A percentile compares a stretch with the other conserved stretches of the same genome.
Conservation (phyloP, 2,888 invertebrate species). For the Tortrix viridana region DNA sequence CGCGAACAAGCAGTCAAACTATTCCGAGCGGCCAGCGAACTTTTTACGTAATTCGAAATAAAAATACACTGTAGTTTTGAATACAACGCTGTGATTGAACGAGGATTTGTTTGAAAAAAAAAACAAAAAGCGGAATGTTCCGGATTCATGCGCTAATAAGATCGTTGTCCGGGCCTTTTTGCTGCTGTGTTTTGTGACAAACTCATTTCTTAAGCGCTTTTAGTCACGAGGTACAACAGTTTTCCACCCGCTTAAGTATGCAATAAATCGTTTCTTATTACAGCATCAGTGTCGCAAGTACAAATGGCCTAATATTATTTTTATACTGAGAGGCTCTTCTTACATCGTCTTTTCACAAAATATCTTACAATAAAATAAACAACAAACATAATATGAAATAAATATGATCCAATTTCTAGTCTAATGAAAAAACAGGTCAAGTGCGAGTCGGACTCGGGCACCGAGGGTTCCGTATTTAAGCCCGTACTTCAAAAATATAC, state of each 20-base stretch:
- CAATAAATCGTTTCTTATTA: slow-evolving; percentile 65
- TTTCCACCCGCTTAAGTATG: slow-evolving; percentile 59
- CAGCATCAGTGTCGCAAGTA: slow-evolving; percentile 56
- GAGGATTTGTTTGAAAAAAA: slow-evolving; percentile 18
- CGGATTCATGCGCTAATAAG: slow-evolving; percentile 18
- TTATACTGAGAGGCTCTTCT: no score
- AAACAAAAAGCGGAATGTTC: slow-evolving; percentile 12
- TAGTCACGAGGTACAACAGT: slow-evolving; percentile 55
- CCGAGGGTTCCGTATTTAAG: no score
- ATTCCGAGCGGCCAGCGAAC: slow-evolving; percentile 14
- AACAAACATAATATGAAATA: no score
- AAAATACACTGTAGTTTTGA: slow-evolving; percentile 26
- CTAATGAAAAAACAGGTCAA: no score
- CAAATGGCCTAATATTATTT: slow-evolving; percentile 41
- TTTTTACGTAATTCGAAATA: slow-evolving; percentile 34
- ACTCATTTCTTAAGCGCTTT: slow-evolving; percentile 54
- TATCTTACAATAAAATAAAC: no score
- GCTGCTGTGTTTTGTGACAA: slow-evolving; percentile 45
- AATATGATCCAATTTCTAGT: no score
- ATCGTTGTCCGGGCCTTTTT: slow-evolving; percentile 14
- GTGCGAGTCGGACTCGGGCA: no score
- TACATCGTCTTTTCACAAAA: no score
- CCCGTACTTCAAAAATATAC: no score
- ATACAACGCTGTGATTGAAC: slow-evolving; percentile 23
- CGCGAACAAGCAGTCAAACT: slow-evolving; percentile 43